These are phyloP conservation scores for Leuciscus idus DNA, from an alignment of 2,113 vertebrate species.

Conservation along the genomic window DNA sequence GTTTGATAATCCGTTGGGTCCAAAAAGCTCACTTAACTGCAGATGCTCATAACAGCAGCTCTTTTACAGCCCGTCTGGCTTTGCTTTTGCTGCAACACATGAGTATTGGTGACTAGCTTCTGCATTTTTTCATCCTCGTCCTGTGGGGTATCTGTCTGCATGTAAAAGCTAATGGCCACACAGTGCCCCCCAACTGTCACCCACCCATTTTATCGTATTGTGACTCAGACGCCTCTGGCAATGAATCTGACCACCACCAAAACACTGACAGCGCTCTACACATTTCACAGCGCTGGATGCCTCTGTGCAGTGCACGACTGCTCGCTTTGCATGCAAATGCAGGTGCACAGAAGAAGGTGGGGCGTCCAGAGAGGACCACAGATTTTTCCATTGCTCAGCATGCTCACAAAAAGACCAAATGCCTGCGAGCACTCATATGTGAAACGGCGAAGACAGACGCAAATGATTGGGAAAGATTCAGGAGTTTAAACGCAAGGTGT, in stretches of 20 bases:
- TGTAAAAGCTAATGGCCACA: slow-evolving; percentile 26
- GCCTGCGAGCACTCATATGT: background rate
- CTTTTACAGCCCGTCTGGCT: slow-evolving; percentile 44
- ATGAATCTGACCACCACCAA: slow-evolving; percentile 30
- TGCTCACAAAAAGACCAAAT: slow-evolving; percentile 17
- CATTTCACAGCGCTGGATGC: slow-evolving; percentile 3
- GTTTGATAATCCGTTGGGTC: slow-evolving; percentile 38
- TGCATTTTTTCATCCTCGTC: slow-evolving; percentile 49
- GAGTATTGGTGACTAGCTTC: slow-evolving; percentile 42
- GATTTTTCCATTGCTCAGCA: slow-evolving; percentile 42
- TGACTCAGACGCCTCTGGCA: background rate
- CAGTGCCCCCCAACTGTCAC: slow-evolving; percentile 30
- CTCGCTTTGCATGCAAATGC: slow-evolving; percentile 42
- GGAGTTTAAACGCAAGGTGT: slow-evolving; percentile 41
- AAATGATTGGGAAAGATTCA: slow-evolving; percentile 42
- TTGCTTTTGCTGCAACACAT: slow-evolving; percentile 19
- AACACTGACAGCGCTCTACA: slow-evolving; percentile 24
- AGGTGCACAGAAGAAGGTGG: slow-evolving; percentile 14
- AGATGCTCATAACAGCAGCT: background rate
- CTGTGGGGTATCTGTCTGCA: background rate
- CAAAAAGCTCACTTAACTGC: slow-evolving; percentile 62
- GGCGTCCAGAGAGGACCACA: background rate
- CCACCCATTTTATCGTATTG: slow-evolving; percentile 26
- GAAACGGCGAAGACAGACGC: background rate
- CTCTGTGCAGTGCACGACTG: background rate